Percentiles rank a stretch among this genome's conserved stretches.
Evolutionary conservation across 2,113 vertebrate species (phyloP).

Genomic region (Penelope pileata): DNA sequence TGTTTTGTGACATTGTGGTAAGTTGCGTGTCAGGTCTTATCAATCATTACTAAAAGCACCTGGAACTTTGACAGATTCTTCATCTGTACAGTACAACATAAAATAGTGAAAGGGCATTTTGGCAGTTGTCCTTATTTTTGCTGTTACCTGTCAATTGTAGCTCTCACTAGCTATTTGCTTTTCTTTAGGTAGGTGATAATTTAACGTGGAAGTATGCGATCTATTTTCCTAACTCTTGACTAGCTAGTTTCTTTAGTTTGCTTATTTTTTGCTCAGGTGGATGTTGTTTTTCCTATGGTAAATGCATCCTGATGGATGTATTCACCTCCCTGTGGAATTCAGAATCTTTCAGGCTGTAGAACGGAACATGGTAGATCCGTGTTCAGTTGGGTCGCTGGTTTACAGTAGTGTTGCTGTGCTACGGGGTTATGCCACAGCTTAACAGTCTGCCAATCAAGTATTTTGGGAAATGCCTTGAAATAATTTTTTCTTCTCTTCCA

Average conservation of each 20-base stretch:
- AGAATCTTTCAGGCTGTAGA: neutral
- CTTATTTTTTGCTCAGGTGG: too few species aligned
- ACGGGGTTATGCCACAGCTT: neutral
- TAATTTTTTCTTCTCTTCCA: constrained; percentile 64
- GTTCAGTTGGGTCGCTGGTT: neutral
- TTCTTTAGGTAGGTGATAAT: neutral
- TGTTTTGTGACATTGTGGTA: neutral
- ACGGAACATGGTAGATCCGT: neutral
- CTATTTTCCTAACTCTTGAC: neutral
- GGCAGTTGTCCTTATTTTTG: neutral
- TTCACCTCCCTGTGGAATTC: neutral
- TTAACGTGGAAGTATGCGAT: neutral
- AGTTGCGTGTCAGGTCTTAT: neutral
- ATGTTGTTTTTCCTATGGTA: neutral
- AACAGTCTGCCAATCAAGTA: neutral
- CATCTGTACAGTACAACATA: neutral
- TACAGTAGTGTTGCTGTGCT: neutral
- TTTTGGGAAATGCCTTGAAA: neutral
- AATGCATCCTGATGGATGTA: neutral
- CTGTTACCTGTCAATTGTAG: neutral
- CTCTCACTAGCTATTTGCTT: neutral
- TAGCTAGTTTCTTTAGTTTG: neutral
- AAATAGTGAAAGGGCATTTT: neutral
- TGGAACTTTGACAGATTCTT: neutral
- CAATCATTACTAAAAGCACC: neutral